phyloP scores from a whole-genome alignment of 2,797 vertebrate genomes.

The Rhyacichthys aspro region DNA sequence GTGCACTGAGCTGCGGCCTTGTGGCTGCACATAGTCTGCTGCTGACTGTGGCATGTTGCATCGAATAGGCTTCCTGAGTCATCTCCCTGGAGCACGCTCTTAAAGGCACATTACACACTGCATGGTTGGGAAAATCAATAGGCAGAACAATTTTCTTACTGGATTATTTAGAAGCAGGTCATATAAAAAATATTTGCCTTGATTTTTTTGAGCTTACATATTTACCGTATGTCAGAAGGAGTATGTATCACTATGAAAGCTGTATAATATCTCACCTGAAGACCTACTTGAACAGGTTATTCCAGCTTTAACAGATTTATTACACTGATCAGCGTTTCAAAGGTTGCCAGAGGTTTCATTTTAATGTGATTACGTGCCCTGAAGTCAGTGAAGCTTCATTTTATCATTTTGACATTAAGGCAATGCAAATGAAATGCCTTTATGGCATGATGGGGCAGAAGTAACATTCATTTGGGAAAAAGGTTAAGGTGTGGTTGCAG shows the following conservation, averaged over 20 bases:
- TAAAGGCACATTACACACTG: slow-evolving; percentile 24
- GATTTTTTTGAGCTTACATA: too few species aligned
- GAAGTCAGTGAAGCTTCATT: background rate
- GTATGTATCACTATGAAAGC: too few species aligned
- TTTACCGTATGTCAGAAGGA: too few species aligned
- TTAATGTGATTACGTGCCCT: background rate
- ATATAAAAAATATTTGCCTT: too few species aligned
- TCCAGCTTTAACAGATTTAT: background rate
- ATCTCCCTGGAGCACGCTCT: slow-evolving; percentile 28
- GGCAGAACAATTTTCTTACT: too few species aligned
- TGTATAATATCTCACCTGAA: too few species aligned
- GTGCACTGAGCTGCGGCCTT: slow-evolving; percentile 8
- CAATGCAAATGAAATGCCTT: background rate
- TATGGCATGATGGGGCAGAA: background rate
- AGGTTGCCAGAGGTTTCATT: background rate
- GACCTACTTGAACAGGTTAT: too few species aligned
- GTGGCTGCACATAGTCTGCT: slow-evolving; percentile 22
- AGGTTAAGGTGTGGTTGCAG: too few species aligned
- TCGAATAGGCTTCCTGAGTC: slow-evolving; percentile 55
- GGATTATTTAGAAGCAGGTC: too few species aligned
- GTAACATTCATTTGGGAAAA: too few species aligned
- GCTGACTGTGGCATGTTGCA: background rate
- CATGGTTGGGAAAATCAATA: too few species aligned
- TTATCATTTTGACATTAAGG: background rate
- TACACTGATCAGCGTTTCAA: background rate